phyloP scores from a whole-genome alignment of 2,113 vertebrate species.

The Silurus meridionalis region DNA sequence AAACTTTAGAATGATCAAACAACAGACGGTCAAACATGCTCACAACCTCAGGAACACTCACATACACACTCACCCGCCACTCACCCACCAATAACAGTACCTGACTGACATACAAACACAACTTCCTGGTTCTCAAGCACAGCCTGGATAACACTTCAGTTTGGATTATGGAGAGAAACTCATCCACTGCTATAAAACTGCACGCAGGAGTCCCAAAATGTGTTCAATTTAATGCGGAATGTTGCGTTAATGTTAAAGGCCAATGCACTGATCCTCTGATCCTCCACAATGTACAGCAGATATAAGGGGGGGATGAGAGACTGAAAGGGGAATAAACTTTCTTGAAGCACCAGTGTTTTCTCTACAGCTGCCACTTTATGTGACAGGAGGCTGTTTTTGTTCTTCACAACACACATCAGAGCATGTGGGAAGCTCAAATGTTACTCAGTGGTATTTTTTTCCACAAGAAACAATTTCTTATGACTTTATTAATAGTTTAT shows the following conservation, averaged over 20 bases:
- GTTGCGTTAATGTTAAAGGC: slow-evolving; percentile 3
- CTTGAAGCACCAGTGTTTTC: slow-evolving; percentile 42
- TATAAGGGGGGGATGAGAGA: background rate
- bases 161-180: slow-evolving; percentile 52
- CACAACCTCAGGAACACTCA: slow-evolving; percentile 49
- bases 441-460: slow-evolving; percentile 69
- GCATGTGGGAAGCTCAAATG: slow-evolving; percentile 68
- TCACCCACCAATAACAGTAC: slow-evolving; percentile 47
- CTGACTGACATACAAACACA: slow-evolving; percentile 25
- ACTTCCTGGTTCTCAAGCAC: slow-evolving; percentile 30
- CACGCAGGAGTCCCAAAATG: slow-evolving; percentile 30
- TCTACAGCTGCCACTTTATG: slow-evolving; percentile 49
- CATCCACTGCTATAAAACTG: slow-evolving; percentile 33
- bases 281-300: slow-evolving; percentile 27
- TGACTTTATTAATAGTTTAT: slow-evolving; percentile 63
- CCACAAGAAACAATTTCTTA: slow-evolving; percentile 71
- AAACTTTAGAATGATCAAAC: slow-evolving; percentile 68
- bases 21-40: slow-evolving; percentile 44
- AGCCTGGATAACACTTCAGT: slow-evolving; percentile 55
- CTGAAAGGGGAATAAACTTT: slow-evolving; percentile 35
- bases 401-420: slow-evolving; percentile 64
- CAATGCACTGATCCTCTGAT: slow-evolving; percentile 22
- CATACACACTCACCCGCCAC: slow-evolving; percentile 53
- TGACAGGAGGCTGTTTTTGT: slow-evolving; percentile 59
- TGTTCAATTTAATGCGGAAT: slow-evolving; percentile 30